phyloP scores from a whole-genome alignment of 2,888 invertebrate species.

The Reticulitermes lucifugus region DNA sequence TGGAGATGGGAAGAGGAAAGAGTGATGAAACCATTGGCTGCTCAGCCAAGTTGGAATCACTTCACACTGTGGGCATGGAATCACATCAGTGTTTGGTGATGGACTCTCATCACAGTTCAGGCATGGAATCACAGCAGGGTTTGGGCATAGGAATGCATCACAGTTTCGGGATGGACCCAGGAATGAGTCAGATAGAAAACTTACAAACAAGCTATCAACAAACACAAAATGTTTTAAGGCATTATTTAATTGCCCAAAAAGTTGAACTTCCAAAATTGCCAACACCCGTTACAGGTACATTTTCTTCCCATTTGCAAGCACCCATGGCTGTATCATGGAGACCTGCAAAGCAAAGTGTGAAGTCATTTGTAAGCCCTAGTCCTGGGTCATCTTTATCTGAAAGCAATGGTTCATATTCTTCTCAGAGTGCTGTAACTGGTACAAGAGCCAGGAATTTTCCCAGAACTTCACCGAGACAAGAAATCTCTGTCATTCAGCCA shows the following conservation, averaged over 20 bases:
- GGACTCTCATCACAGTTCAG: slow-evolving; percentile 14
- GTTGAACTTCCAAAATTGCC: slow-evolving; percentile 56
- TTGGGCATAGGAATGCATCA: neutral
- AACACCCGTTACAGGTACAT: slow-evolving; percentile 55
- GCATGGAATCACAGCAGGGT: slow-evolving; percentile 3
- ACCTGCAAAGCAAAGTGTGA: neutral
- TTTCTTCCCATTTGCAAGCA: slow-evolving; percentile 53
- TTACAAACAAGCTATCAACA: neutral
- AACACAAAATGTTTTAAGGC: slow-evolving; percentile 45
- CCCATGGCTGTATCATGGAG: slow-evolving; percentile 15
- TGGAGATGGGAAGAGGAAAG: slow-evolving; percentile 66
- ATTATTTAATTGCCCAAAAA: slow-evolving; percentile 51
- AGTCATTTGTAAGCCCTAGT: neutral
- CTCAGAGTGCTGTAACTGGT: neutral
- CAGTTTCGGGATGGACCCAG: neutral
- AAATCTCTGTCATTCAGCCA: slow-evolving; percentile 62
- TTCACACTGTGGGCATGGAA: slow-evolving; percentile 6
- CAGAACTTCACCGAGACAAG: slow-evolving; percentile 58
- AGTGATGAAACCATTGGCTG: slow-evolving; percentile 61
- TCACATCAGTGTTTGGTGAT: slow-evolving; percentile 11
- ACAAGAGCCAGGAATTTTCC: slow-evolving; percentile 52
- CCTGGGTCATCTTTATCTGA: slow-evolving; percentile 1
- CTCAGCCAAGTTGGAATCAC: slow-evolving; percentile 46
- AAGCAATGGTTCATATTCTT: neutral
- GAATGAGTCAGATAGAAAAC: neutral